Percentiles rank a stretch among this genome's conserved stretches.
Conservation (phyloP, 2,113 vertebrate species). For the Pao palembangensis region DNA sequence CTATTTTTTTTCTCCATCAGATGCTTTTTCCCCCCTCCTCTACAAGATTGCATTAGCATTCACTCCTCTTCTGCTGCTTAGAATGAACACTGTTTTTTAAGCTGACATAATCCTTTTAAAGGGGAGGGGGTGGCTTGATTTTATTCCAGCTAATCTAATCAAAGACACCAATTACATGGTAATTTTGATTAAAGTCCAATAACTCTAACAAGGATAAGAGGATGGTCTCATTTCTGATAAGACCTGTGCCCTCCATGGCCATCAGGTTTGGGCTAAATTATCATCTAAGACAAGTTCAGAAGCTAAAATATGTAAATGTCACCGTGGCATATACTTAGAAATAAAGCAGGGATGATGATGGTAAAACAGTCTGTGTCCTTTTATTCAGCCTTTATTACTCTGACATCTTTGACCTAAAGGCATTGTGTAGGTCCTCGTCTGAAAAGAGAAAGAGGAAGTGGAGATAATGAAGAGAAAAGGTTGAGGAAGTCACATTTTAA, state of each 20-base stretch:
- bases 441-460: constrained; percentile 13
- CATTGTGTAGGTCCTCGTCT: constrained; percentile 85
- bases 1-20: constrained; percentile 43
- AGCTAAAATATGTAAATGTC: constrained; percentile 32
- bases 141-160: constrained; percentile 70
- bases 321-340: background rate
- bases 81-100: constrained; percentile 61
- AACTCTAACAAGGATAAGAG: constrained; percentile 48
- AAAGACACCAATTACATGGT: constrained; percentile 68
- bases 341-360: constrained; percentile 66
- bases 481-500: constrained; percentile 71
- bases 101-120: constrained; percentile 64
- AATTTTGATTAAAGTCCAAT: constrained; percentile 71
- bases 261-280: constrained; percentile 16
- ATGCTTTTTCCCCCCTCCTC: constrained; percentile 28
- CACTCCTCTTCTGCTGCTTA: constrained; percentile 28
- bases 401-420: constrained; percentile 81
- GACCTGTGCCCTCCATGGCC: constrained; percentile 26
- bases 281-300: constrained; percentile 32
- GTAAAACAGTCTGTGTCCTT: constrained; percentile 84
- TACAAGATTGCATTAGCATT: constrained; percentile 64
- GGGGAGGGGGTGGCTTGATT: constrained; percentile 48
- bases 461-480: constrained; percentile 15
- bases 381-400: constrained; percentile 82
- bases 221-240: constrained; percentile 25